Evolutionary conservation across 2,113 vertebrate genomes (phyloP), one percentile per base, ranked within the genome.

Genomic region (Tetrao urogallus): DNA sequence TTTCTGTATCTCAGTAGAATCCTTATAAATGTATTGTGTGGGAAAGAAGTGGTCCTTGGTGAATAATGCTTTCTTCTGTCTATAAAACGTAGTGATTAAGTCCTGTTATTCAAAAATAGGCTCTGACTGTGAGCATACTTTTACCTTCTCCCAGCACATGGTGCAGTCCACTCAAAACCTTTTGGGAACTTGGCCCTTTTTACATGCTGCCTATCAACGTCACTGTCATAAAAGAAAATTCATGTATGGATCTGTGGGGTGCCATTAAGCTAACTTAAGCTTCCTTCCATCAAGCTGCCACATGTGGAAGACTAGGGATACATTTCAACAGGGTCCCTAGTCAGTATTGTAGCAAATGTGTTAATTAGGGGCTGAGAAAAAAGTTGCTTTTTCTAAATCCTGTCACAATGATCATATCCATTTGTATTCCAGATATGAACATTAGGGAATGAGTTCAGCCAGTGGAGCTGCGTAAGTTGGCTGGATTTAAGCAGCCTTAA

Each of bases 1-100:
- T 54, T 87, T 79, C 80, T 83, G 30, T 78, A 69, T 81, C 45
- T 34, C 28, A 78, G 25, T 52, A 83, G 86, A 75, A 78, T 43
- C 20, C 50, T 64, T 60, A 38, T 22, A 40, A 43, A 78, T 69
- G 32, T 45, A 66, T 38, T 73, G 54, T 80, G 56, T 58, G 52
- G 72, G 67, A 89, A 88, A 88, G 58, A 61, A 82, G 56, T 0
- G 0, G 21, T 82, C 40, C 45, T 73, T 27, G 11, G 27, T 52
- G 64, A 73, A 86, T 86, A 73, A 58, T 42, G 30, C 13, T 76
- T 24, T 80, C 27, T 42, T 58, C 45, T 63, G 34, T 45, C 60
- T 40, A n/a, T 61, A 61, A 69, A 85, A 52, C 11, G 15, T 57
- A 84, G 22, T 30, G 15, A 64, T 74, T 64, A n/a, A 52, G 64